Percentiles rank a stretch among this genome's conserved stretches.
These are phyloP conservation scores for Campoplex nolae DNA, from an alignment of 2,888 invertebrate genomes.

Conservation along the genomic window DNA sequence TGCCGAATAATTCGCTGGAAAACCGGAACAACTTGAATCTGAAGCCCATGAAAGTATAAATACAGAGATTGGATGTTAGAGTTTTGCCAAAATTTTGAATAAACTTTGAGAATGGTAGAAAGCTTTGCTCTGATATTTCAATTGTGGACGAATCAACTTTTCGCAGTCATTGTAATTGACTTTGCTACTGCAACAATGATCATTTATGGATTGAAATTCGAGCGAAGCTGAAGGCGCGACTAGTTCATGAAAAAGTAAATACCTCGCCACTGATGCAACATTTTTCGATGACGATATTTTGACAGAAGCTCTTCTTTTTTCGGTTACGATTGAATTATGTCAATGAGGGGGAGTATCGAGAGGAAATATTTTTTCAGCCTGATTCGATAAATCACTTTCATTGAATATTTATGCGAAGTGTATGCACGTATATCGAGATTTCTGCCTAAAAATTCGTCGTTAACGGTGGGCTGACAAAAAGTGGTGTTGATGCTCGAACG, in stretches of 20 bases:
- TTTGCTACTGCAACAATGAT: not conserved
- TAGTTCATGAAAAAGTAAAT: not conserved
- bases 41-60: not conserved
- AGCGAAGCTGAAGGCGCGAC: not conserved
- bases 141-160: not conserved
- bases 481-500: not conserved
- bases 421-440: not conserved
- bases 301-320: constrained; percentile 2
- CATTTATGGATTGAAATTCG: not conserved
- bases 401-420: constrained; percentile 9
- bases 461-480: not conserved
- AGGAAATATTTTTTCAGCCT: constrained; percentile 3
- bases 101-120: not conserved
- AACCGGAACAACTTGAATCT: too few relatives aligned
- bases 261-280: not conserved
- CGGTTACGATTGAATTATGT: not conserved
- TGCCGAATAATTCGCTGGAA: not conserved
- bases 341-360: not conserved
- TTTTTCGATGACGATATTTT: not conserved
- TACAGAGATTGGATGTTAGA: not conserved
- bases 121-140: not conserved
- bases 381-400: constrained; percentile 5
- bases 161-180: not conserved
- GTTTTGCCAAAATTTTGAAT: not conserved
- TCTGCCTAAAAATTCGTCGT: not conserved